Conservation (phyloP, 2,113 vertebrate genomes). For the Rhombomys opimus region DNA sequence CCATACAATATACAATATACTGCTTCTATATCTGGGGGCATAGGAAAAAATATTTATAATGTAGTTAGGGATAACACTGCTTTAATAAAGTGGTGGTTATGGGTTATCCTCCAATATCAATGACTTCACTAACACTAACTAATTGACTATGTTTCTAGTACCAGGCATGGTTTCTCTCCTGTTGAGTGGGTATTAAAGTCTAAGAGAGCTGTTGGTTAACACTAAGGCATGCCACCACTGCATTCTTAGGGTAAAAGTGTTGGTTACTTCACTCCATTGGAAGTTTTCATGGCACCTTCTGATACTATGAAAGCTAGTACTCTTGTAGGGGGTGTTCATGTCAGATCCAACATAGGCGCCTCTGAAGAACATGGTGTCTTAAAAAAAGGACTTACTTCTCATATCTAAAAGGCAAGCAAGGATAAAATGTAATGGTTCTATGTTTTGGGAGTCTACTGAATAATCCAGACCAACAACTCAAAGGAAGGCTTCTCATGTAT, state of each 20-base stretch:
- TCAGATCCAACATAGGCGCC: neutral
- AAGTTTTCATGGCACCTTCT: neutral
- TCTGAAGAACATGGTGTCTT: neutral
- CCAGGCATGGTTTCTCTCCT: neutral
- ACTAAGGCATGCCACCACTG: neutral
- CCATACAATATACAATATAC: too few relatives aligned
- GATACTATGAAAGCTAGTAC: neutral
- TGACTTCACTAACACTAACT: neutral
- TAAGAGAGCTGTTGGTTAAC: neutral
- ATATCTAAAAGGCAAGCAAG: neutral
- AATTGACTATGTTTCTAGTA: neutral
- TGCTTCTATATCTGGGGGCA: neutral
- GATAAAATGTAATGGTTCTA: neutral
- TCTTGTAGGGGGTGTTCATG: neutral
- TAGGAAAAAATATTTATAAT: neutral
- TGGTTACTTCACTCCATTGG: neutral
- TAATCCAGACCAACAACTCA: neutral
- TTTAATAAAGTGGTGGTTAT: neutral
- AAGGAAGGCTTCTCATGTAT: neutral
- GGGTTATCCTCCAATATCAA: neutral
- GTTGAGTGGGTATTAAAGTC: neutral
- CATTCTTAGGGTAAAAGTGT: neutral
- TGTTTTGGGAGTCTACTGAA: neutral
- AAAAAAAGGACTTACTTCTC: neutral
- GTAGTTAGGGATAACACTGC: neutral